phyloP scores from a whole-genome alignment of 2,888 invertebrate species.

The Notocelia uddmanniana region DNA sequence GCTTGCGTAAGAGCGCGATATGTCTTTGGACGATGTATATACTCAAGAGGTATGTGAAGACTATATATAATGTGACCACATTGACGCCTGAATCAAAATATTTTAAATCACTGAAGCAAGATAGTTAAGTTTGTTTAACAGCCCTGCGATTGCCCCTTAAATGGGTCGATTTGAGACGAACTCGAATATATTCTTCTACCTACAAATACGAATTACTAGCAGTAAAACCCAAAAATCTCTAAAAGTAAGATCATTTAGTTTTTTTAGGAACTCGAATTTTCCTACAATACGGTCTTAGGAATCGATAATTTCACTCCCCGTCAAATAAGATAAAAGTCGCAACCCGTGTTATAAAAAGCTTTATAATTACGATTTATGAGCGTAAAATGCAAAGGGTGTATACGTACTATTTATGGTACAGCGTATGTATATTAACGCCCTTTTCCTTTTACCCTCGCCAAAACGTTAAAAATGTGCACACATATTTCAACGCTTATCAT shows the following conservation, averaged over 20 bases:
- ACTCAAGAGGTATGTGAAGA: background rate
- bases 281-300: background rate
- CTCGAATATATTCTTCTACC: no score
- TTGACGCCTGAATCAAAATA: background rate
- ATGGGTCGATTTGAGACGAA: no score
- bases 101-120: no score
- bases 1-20: slow-evolving; percentile 72
- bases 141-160: no score
- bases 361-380: slow-evolving; percentile 11
- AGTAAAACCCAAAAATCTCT: no score
- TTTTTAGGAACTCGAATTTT: background rate
- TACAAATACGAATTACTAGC: background rate
- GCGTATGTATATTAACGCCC: background rate
- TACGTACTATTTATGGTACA: no score
- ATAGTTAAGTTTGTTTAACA: no score
- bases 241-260: background rate
- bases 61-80: background rate
- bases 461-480: background rate
- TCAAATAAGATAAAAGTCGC: background rate
- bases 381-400: background rate
- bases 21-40: slow-evolving; percentile 62
- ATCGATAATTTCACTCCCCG: background rate
- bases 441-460: slow-evolving; percentile 1
- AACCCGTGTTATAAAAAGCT: slow-evolving; percentile 8
- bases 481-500: background rate